phyloP scores from a whole-genome alignment of 2,797 vertebrate genomes.

The Tinamus major region DNA sequence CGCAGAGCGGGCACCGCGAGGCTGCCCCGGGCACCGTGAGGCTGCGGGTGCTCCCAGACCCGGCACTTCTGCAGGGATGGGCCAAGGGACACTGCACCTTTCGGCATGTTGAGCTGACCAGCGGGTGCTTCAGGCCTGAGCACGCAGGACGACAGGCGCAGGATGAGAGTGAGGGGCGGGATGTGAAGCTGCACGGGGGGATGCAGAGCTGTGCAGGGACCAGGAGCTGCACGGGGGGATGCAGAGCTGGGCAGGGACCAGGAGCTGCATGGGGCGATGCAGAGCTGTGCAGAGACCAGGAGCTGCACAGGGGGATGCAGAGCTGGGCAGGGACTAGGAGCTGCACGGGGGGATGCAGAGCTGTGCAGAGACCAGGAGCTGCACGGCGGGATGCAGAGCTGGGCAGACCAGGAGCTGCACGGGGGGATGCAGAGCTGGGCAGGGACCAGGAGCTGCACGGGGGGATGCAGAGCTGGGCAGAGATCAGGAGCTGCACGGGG shows the following conservation, averaged over 20 bases:
- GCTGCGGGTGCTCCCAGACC: not conserved
- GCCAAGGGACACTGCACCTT: not conserved
- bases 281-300: fast-evolving
- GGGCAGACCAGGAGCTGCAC: no score
- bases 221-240: fast-evolving
- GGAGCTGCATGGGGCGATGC: fast-evolving
- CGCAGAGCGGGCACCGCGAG: fast-evolving
- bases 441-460: not conserved
- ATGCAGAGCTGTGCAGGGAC: not conserved
- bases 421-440: not conserved
- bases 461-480: no score
- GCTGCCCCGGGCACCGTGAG: not conserved
- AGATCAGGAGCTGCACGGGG: fast-evolving
- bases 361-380: not conserved
- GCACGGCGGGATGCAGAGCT: not conserved
- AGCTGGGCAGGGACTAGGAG: not conserved
- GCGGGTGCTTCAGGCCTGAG: not conserved
- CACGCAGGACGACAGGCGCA: fast-evolving
- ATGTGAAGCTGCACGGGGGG: not conserved
- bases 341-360: not conserved
- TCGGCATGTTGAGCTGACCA: no score
- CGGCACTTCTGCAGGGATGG: not conserved
- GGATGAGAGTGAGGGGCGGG: fast-evolving
- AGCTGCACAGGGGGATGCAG: not conserved
- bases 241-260: not conserved